Percentiles rank a stretch among this genome's conserved stretches.
Evolutionary conservation across 2,797 vertebrate species (phyloP).

Genomic region (Heterohyrax brucei): DNA sequence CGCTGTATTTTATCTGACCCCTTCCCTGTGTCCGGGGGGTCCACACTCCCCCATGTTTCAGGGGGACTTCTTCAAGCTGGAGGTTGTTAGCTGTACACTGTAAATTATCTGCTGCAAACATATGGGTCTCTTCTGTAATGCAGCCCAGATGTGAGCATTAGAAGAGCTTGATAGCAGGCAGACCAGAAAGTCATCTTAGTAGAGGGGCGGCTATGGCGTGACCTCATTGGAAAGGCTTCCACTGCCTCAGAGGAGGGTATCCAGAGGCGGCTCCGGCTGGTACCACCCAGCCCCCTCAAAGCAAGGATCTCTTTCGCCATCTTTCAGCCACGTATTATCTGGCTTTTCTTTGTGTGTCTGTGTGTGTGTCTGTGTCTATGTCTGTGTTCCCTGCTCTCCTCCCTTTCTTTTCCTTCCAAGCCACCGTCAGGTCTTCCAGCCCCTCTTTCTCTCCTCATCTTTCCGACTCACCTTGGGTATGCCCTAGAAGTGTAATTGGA

Average conservation of each 20-base stretch:
- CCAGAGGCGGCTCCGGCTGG: not conserved
- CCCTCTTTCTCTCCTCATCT: not conserved
- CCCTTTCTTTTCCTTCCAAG: not conserved
- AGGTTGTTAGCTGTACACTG: constrained; percentile 67
- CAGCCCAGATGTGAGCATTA: constrained; percentile 76
- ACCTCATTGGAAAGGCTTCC: constrained; percentile 50
- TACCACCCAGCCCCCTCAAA: constrained; percentile 36
- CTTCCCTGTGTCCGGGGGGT: not conserved
- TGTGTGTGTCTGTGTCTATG: too few species aligned
- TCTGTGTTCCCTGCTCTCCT: not conserved
- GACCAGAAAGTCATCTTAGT: constrained; percentile 43
- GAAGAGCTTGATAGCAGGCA: constrained; percentile 20
- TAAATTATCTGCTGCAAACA: constrained; percentile 83
- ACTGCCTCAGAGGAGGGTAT: not conserved
- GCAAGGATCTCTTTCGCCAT: not conserved
- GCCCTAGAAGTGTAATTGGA: not conserved
- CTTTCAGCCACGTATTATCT: not conserved
- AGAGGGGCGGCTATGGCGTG: not conserved
- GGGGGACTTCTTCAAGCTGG: not conserved
- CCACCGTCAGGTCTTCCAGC: not conserved
- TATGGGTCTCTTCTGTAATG: constrained; percentile 82
- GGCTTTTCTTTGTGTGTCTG: too few species aligned
- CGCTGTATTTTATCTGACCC: not conserved
- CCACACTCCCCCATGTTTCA: constrained; percentile 34
- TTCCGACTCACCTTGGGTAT: not conserved